Conservation (phyloP, 2,888 invertebrate species). For the Neoascia interrupta region DNA sequence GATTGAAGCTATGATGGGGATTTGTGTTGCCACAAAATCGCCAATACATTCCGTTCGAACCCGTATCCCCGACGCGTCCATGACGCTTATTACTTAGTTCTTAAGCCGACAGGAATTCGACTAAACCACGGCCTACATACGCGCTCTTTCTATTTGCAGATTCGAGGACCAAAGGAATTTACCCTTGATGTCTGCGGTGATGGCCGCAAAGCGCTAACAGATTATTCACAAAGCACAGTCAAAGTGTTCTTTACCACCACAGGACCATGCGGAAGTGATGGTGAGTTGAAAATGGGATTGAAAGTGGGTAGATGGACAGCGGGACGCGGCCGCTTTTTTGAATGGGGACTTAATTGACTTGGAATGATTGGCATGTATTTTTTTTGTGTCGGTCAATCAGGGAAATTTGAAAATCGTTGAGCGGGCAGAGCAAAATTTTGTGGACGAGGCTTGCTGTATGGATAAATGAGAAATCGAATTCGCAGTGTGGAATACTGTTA, state of each 20-base stretch:
- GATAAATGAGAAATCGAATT: too few species aligned
- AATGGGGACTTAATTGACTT: constrained; percentile 25
- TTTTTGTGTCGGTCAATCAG: too few species aligned
- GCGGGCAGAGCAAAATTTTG: too few species aligned
- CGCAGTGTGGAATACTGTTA: too few species aligned
- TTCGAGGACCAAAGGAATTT: constrained; percentile 67
- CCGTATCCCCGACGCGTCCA: constrained; percentile 12
- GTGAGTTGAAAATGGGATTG: constrained; percentile 74
- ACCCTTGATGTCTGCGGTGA: constrained; percentile 75
- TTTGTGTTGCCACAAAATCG: constrained; percentile 51
- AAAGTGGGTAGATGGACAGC: constrained; percentile 1
- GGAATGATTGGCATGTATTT: constrained; percentile 8
- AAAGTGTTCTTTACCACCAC: constrained; percentile 76
- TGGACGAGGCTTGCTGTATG: too few species aligned
- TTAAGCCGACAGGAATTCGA: constrained; percentile 44
- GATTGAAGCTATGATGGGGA: too few species aligned
- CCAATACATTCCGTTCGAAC: constrained; percentile 1
- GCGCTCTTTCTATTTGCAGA: constrained; percentile 29
- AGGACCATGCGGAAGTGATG: constrained; percentile 75
- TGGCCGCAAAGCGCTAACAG: constrained; percentile 75
- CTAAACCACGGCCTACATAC: constrained; percentile 5
- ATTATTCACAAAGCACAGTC: constrained; percentile 77
- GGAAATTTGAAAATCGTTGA: too few species aligned
- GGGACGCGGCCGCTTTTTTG: background rate
- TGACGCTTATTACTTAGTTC: constrained; percentile 60